Evolutionary conservation across 1,140 invertebrate genomes (phyloP).

Genomic region (Dreissena rostriformis): DNA sequence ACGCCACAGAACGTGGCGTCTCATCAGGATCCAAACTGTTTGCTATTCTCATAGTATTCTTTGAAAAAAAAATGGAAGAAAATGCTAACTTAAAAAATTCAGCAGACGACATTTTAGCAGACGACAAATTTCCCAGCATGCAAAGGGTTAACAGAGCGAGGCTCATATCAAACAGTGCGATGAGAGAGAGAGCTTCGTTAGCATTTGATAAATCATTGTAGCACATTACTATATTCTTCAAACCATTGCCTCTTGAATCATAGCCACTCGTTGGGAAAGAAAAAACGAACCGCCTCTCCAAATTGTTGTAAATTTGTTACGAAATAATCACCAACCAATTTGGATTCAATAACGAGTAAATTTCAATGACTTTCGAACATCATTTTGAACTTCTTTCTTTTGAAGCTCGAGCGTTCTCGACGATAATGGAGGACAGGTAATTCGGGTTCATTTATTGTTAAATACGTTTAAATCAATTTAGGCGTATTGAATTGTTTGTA

Average conservation of each 20-base stretch:
- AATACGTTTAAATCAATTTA: slow-evolving; percentile 36
- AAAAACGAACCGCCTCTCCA: not conserved
- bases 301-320: slow-evolving; percentile 10
- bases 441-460: slow-evolving; percentile 42
- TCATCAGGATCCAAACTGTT: too few species aligned
- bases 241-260: not conserved
- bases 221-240: not conserved
- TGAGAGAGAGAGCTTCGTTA: too few species aligned
- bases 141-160: too few species aligned
- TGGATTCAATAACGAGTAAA: not conserved
- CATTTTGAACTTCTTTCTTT: slow-evolving; percentile 1
- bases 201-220: not conserved
- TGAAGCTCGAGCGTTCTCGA: not conserved
- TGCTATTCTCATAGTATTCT: too few species aligned
- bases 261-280: not conserved
- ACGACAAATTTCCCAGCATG: too few species aligned
- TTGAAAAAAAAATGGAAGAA: too few species aligned
- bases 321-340: slow-evolving; percentile 3
- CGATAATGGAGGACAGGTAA: slow-evolving; percentile 15
- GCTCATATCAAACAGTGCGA: too few species aligned
- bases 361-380: slow-evolving; percentile 1
- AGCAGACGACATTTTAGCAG: too few species aligned
- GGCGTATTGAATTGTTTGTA: slow-evolving; percentile 35
- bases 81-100: too few species aligned
- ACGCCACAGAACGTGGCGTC: too few species aligned